Base-by-base conservation (phyloP, 64 coral and sea anemone genomes). In the Trachythela sp. region DNA sequence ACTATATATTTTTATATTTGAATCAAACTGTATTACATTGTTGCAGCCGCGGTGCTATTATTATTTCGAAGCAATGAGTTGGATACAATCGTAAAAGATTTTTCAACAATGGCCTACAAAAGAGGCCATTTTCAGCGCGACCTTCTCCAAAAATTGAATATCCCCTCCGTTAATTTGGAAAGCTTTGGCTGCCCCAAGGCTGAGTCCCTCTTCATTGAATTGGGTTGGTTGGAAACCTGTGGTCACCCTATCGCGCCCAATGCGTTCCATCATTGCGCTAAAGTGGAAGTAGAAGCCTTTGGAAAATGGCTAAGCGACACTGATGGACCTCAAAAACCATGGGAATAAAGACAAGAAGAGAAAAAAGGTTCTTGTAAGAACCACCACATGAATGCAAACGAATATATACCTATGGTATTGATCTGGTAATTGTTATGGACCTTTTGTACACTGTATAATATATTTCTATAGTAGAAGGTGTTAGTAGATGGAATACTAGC, bases 251-350 rank as follows among this genome's bases (percentile, higher is more conserved):
- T 22, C 33, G 26, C 24, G 29, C 17, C 68, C 0, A 72, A 72
- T 72, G 68, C 68, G 0, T 1, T 24, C 33, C 68, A 35, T 31
- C 68, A 72, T 26, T 72, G 68, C 68, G 17, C 1, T 24, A 72
- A 72, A 26, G 33, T 35, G 10, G 68, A 72, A 72, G 68, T 72
- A 72, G 68, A 72, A 72, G 68, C 68, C 26, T 72, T 72, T 72
- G 68, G 15, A 11, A 10, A 72, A 14, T 72, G 68, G 68, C 33
- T 72, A n/a, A n/a, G n/a, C n/a, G n/a, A n/a, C n/a, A n/a, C n/a
- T n/a, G n/a, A n/a, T n/a, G n/a, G n/a, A n/a, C n/a, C n/a, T n/a
- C n/a, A n/a, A n/a, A n/a, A n/a, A n/a, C 49, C 49, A 52, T 11
- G 49, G 22, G 49, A 11, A 52, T 52, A 15, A 52, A 15, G 13